These are phyloP conservation scores for Bombus pyrosoma DNA, from an alignment of 1,140 invertebrate genomes.

Conservation along the genomic window DNA sequence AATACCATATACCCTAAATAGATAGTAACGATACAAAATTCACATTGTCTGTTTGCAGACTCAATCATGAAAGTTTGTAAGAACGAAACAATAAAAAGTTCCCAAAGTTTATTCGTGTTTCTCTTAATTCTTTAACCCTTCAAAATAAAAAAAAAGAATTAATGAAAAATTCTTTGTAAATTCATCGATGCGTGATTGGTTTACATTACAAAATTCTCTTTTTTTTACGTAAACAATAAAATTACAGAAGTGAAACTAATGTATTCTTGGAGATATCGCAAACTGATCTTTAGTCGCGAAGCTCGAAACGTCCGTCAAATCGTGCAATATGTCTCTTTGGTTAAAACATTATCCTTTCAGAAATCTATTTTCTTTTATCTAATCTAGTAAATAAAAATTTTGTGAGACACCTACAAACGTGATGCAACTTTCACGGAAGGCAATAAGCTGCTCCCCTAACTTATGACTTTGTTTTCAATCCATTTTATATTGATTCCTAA, in stretches of 20 bases:
- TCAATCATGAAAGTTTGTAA: constrained; percentile 1
- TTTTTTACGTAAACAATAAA: neutral
- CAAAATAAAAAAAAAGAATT: constrained; percentile 26
- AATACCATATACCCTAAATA: constrained; percentile 53
- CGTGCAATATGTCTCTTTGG: neutral
- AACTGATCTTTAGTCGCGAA: neutral
- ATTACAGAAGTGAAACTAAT: constrained; percentile 24
- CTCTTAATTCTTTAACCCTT: neutral
- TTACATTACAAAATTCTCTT: constrained; percentile 21
- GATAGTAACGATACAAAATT: constrained; percentile 59
- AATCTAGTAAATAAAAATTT: neutral
- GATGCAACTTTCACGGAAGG: neutral
- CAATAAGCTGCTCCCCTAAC: neutral
- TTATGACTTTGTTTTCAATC: neutral
- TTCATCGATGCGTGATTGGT: neutral
- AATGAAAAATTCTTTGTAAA: constrained; percentile 16
- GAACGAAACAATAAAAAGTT: constrained; percentile 16
- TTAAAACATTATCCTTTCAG: neutral
- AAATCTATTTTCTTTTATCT: neutral
- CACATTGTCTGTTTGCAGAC: constrained; percentile 13
- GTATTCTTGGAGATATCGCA: neutral
- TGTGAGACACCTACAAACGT: neutral
- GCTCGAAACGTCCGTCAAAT: neutral
- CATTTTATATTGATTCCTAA: neutral
- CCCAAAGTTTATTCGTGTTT: neutral